Evolutionary conservation across 1,140 invertebrate genomes (phyloP).

Genomic region (Camponotus pennsylvanicus): DNA sequence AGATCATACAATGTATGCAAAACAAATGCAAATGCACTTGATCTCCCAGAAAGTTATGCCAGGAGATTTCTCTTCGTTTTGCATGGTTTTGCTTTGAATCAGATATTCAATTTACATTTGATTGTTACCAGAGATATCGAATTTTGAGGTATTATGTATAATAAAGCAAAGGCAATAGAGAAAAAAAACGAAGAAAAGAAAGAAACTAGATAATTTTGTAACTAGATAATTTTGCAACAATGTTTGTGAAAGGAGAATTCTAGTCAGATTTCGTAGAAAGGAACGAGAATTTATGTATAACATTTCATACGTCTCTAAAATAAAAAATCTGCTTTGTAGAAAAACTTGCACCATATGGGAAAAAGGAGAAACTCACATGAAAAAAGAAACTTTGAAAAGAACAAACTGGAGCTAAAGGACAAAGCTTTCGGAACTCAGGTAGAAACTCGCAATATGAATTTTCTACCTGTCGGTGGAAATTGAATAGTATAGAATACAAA

Average conservation of each 20-base stretch:
- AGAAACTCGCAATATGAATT: slow-evolving; percentile 52
- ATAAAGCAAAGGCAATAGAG: not conserved
- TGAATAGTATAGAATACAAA: not conserved
- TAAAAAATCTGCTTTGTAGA: not conserved
- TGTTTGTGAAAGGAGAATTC: not conserved
- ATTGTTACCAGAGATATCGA: slow-evolving; percentile 34
- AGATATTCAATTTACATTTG: slow-evolving; percentile 62
- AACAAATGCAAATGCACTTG: slow-evolving; percentile 76
- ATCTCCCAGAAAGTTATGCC: slow-evolving; percentile 76
- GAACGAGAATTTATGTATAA: not conserved
- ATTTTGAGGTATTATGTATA: not conserved
- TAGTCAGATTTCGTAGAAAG: not conserved
- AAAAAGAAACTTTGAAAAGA: not conserved
- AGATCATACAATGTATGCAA: slow-evolving; percentile 71
- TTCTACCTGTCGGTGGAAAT: slow-evolving; percentile 33
- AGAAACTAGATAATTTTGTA: not conserved
- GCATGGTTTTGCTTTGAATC: slow-evolving; percentile 66
- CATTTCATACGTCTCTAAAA: not conserved
- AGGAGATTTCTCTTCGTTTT: slow-evolving; percentile 77
- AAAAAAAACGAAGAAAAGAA: not conserved
- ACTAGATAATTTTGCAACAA: not conserved
- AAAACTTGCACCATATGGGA: not conserved
- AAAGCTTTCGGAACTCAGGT: slow-evolving; percentile 56
- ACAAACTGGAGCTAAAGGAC: not conserved
- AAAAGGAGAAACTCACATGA: not conserved